These are phyloP conservation scores for Sylvia atricapilla DNA, from an alignment of 2,113 vertebrate genomes.

Conservation along the genomic window DNA sequence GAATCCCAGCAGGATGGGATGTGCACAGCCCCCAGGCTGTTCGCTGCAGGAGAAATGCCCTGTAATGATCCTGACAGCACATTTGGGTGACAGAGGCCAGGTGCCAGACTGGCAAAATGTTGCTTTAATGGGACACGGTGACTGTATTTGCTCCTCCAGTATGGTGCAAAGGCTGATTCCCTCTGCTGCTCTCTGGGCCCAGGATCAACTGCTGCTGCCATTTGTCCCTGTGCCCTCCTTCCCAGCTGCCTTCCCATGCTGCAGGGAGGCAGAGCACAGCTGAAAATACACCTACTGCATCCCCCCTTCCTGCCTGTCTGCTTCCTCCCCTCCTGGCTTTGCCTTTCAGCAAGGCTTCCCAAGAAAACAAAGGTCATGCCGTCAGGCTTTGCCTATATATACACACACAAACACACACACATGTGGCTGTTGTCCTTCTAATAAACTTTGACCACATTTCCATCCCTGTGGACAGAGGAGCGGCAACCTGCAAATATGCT, in stretches of 20 bases:
- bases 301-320: background rate
- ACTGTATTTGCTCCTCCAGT: background rate
- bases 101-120: background rate
- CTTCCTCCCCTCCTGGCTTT: slow-evolving; percentile 1
- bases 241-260: background rate
- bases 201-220: background rate
- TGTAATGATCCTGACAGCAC: background rate
- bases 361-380: slow-evolving; percentile 2
- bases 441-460: slow-evolving; percentile 51
- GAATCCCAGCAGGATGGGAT: background rate
- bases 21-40: fast-evolving
- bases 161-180: background rate
- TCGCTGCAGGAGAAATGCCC: background rate
- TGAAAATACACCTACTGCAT: background rate
- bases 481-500: background rate
- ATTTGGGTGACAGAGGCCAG: background rate
- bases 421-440: background rate
- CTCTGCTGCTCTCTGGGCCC: fast-evolving
- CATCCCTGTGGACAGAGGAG: background rate
- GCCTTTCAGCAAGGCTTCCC: background rate
- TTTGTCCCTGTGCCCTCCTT: background rate
- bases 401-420: background rate
- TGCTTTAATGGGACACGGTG: fast-evolving
- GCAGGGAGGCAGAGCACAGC: background rate
- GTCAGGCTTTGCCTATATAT: background rate